These are phyloP conservation scores for Parazoanthus atlanticus DNA, from an alignment of 92 coral and sea anemone species.

Conservation along the genomic window DNA sequence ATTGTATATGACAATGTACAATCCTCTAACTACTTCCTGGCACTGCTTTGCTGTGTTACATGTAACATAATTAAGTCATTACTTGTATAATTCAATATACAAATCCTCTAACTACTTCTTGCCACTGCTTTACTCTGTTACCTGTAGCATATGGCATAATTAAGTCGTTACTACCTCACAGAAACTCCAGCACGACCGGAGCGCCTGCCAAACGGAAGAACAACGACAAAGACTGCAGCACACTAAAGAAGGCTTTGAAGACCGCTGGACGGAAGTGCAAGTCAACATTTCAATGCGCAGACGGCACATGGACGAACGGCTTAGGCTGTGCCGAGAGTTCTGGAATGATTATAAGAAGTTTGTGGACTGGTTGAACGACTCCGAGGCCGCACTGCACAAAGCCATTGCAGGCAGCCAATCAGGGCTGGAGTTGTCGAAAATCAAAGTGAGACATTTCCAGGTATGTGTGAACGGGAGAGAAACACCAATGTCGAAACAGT, in stretches of 20 bases:
- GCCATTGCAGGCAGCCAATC: constrained; percentile 47
- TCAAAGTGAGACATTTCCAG: constrained; percentile 75
- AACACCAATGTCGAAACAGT: background rate
- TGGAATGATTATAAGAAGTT: constrained; percentile 92
- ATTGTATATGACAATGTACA: background rate
- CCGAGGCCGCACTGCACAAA: constrained; percentile 69
- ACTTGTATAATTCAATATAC: background rate
- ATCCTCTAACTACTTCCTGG: too few species aligned
- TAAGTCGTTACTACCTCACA: constrained; percentile 12
- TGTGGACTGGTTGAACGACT: constrained; percentile 77
- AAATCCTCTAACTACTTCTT: background rate
- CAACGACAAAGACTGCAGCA: constrained; percentile 73
- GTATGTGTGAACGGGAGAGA: constrained; percentile 28
- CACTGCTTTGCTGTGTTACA: too few species aligned
- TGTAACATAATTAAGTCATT: too few species aligned
- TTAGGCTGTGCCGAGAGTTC: constrained; percentile 83
- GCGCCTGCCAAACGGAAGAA: constrained; percentile 85
- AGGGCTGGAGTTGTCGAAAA: constrained; percentile 65
- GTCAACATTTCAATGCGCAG: constrained; percentile 68
- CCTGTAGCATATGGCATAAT: background rate
- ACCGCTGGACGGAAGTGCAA: constrained; percentile 91
- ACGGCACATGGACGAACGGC: constrained; percentile 88
- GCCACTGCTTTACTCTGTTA: background rate
- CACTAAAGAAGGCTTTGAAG: constrained; percentile 91
- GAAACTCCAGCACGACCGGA: constrained; percentile 89